These are phyloP conservation scores for Odontesthes bonariensis DNA, from an alignment of 2,113 vertebrate genomes.

Conservation along the genomic window DNA sequence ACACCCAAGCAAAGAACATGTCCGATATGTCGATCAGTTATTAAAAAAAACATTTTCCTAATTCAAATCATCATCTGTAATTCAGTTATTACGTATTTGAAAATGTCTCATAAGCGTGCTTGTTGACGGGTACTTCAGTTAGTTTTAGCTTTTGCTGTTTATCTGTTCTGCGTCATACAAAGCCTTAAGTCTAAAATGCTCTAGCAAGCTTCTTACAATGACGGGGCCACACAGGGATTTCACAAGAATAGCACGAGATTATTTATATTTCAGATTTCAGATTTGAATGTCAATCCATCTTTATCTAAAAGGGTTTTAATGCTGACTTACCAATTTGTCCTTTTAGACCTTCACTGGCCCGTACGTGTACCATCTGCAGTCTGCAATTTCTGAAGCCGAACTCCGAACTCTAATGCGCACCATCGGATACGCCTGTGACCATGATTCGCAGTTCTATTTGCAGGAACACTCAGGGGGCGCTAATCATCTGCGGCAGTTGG, in stretches of 20 bases:
- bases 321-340: constrained; percentile 23
- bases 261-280: background rate
- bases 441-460: constrained; percentile 85
- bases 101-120: too few relatives aligned
- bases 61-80: background rate
- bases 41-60: background rate
- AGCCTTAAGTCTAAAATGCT: background rate
- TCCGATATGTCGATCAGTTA: background rate
- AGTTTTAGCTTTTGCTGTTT: too few relatives aligned
- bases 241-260: background rate
- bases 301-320: constrained; percentile 5
- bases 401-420: constrained; percentile 89
- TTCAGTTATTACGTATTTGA: background rate
- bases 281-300: background rate
- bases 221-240: too few relatives aligned
- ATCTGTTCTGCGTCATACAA: background rate
- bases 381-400: constrained; percentile 89
- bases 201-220: too few relatives aligned
- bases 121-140: too few relatives aligned
- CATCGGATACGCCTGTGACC: constrained; percentile 91
- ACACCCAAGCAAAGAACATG: background rate
- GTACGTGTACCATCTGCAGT: constrained; percentile 96
- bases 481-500: constrained; percentile 89
- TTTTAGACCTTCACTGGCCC: constrained; percentile 96
- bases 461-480: constrained; percentile 81